Percentiles rank a stretch among this genome's conserved stretches.
phyloP scores from a whole-genome alignment of 2,888 invertebrate genomes.

The Drosophila tripunctata region DNA sequence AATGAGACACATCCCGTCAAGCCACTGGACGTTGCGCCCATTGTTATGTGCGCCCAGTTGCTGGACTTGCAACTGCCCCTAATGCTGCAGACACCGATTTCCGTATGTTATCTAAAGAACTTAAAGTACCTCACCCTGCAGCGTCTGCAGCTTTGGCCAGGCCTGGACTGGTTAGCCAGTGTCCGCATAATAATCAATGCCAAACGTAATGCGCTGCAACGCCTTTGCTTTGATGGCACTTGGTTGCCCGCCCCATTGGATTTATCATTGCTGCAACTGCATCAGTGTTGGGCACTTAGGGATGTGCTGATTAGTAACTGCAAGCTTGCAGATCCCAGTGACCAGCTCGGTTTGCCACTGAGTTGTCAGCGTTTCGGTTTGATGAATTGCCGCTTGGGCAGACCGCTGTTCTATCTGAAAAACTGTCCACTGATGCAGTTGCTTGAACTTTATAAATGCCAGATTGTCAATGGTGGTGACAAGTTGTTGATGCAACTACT shows the following conservation, averaged over 20 bases:
- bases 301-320: conserved; percentile 51
- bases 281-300: conserved; percentile 38
- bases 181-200: conserved; percentile 26
- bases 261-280: conserved; percentile 29
- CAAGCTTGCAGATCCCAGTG: conserved; percentile 14
- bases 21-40: conserved; percentile 13
- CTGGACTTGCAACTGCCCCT: conserved; percentile 40
- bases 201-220: conserved; percentile 33
- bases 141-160: conserved; percentile 34
- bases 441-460: conserved; percentile 23
- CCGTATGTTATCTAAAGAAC: conserved; percentile 26
- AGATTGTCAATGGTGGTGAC: not conserved
- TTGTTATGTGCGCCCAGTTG: conserved; percentile 26
- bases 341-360: conserved; percentile 30
- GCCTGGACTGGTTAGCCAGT: conserved; percentile 40
- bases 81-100: conserved; percentile 7
- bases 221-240: conserved; percentile 43
- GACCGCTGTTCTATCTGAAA: not conserved
- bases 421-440: conserved; percentile 4
- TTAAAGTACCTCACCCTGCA: conserved; percentile 37
- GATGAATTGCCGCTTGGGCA: conserved; percentile 28
- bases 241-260: conserved; percentile 34
- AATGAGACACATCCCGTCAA: not conserved
- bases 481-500: conserved; percentile 11
- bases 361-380: conserved; percentile 37